Evolutionary conservation across 1,140 invertebrate species (phyloP).

Genomic region (Cyrtorhinus lividipennis): DNA sequence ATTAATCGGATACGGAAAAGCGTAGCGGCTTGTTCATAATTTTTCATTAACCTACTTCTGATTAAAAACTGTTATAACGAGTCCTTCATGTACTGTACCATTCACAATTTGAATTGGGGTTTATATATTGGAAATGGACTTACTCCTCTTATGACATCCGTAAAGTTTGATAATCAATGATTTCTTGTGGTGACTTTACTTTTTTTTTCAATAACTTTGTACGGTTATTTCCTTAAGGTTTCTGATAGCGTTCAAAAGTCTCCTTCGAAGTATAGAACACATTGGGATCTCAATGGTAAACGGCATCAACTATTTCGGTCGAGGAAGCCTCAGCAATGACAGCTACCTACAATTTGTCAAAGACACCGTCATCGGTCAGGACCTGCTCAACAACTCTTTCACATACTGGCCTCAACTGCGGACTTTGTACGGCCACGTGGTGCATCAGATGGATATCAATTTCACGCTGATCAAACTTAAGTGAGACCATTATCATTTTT

Average conservation of each 20-base stretch:
- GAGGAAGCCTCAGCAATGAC: slow-evolving; percentile 45
- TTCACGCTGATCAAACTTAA: slow-evolving; percentile 40
- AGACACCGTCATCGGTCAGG: slow-evolving; percentile 55
- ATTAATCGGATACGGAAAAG: too few relatives aligned
- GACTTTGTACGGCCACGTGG: slow-evolving; percentile 41
- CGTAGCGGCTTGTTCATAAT: too few relatives aligned
- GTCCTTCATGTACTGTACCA: too few relatives aligned
- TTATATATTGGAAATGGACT: too few relatives aligned
- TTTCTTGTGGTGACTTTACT: too few relatives aligned
- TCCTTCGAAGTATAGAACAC: slow-evolving; percentile 66
- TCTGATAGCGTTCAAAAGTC: slow-evolving; percentile 68
- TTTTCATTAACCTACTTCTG: too few relatives aligned
- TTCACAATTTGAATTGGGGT: too few relatives aligned
- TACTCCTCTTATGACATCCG: too few relatives aligned
- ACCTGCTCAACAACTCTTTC: slow-evolving; percentile 60
- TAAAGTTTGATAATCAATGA: too few relatives aligned
- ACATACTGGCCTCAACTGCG: slow-evolving; percentile 60
- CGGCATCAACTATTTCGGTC: slow-evolving; percentile 69
- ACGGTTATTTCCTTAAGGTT: slow-evolving; percentile 39
- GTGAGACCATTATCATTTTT: slow-evolving; percentile 27
- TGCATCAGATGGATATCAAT: slow-evolving; percentile 32
- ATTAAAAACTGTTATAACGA: too few relatives aligned
- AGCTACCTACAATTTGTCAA: slow-evolving; percentile 58
- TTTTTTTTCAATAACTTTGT: too few relatives aligned
- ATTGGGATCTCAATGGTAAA: slow-evolving; percentile 68